Evolutionary conservation across 1,140 invertebrate genomes (phyloP).

Genomic region (Scaptodrosophila lebanonensis): DNA sequence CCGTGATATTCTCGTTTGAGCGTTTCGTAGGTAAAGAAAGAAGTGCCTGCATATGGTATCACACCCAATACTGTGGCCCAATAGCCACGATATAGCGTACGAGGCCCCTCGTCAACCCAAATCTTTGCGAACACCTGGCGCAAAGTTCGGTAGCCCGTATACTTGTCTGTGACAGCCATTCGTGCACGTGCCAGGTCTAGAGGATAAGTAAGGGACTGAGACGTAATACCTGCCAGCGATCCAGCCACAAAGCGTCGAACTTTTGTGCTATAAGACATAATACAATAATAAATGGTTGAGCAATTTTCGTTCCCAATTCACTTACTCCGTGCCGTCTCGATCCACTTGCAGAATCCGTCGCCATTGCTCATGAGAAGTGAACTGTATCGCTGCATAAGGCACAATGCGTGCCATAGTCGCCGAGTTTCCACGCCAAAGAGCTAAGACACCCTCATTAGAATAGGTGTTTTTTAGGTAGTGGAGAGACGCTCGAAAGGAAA

Average conservation of each 20-base stretch:
- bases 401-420: constrained; percentile 98
- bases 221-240: constrained; percentile 94
- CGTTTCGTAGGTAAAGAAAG: constrained; percentile 98
- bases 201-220: constrained; percentile 95
- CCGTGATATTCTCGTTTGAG: constrained; percentile 90
- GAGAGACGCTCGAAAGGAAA: constrained; percentile 87
- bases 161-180: constrained; percentile 95
- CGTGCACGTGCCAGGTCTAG: constrained; percentile 97
- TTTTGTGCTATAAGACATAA: constrained; percentile 50
- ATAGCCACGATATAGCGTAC: constrained; percentile 91
- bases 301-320: not conserved
- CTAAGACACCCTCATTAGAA: constrained; percentile 85
- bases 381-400: constrained; percentile 98
- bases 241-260: constrained; percentile 88
- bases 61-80: constrained; percentile 94
- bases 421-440: constrained; percentile 97
- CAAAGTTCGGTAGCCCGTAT: constrained; percentile 79
- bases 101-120: constrained; percentile 87
- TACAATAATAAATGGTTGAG: not conserved
- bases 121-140: constrained; percentile 90
- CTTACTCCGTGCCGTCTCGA: constrained; percentile 80
- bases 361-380: constrained; percentile 97
- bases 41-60: constrained; percentile 97
- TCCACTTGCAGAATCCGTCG: constrained; percentile 87
- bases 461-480: constrained; percentile 86